phyloP scores from a whole-genome alignment of 2,888 invertebrate species.

The Physocephala rufipes region DNA sequence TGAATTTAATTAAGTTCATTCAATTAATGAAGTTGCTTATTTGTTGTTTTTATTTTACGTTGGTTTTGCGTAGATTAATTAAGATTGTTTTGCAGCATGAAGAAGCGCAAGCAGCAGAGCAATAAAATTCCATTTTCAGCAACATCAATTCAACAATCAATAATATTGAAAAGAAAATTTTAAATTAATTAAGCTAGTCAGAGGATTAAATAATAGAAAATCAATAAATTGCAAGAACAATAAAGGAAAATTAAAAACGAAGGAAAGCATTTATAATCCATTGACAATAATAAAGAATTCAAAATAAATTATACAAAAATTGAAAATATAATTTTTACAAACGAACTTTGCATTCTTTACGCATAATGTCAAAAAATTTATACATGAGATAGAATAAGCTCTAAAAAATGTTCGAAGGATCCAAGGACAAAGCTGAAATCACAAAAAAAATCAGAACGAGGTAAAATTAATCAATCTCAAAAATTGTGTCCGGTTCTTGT shows the following conservation, averaged over 20 bases:
- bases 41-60: constrained; percentile 29
- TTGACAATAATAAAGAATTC: background rate
- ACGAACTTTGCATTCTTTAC: background rate
- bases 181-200: constrained; percentile 51
- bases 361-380: background rate
- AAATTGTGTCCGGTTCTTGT: too few species aligned
- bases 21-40: background rate
- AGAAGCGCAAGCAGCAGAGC: constrained; percentile 20
- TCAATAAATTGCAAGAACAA: constrained; percentile 41
- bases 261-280: background rate
- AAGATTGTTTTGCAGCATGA: constrained; percentile 10
- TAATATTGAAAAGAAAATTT: constrained; percentile 49
- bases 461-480: too few species aligned
- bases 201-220: constrained; percentile 40
- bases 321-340: background rate
- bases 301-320: background rate
- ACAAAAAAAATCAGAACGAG: too few species aligned
- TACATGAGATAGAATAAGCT: background rate
- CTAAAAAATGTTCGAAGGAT: background rate
- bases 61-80: constrained; percentile 25
- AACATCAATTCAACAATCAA: constrained; percentile 25
- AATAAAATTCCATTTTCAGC: constrained; percentile 20
- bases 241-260: constrained; percentile 36
- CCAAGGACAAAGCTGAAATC: too few species aligned
- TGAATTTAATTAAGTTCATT: constrained; percentile 18